Evolutionary conservation across 2,888 invertebrate species (phyloP).

Genomic region (Lamellibrachia columna): DNA sequence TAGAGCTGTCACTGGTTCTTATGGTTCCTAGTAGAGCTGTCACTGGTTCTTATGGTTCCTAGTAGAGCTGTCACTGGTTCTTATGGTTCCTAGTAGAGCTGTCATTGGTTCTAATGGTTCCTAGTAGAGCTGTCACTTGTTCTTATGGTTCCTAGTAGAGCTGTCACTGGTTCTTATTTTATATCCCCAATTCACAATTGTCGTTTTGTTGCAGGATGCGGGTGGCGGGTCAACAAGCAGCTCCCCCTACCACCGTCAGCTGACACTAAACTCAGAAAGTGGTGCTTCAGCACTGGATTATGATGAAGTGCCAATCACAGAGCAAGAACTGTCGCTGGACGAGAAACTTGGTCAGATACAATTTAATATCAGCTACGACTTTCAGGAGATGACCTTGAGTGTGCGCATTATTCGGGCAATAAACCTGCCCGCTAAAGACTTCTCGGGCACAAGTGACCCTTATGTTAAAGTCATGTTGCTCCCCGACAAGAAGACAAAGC

Average conservation of each 20-base stretch:
- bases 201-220: neutral
- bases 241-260: constrained; percentile 16
- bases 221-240: neutral
- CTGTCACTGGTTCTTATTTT: too few relatives aligned
- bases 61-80: too few relatives aligned
- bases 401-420: constrained; percentile 59
- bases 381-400: constrained; percentile 59
- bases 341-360: constrained; percentile 55
- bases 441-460: constrained; percentile 65
- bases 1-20: too few relatives aligned
- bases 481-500: constrained; percentile 59
- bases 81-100: too few relatives aligned
- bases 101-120: too few relatives aligned
- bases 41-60: too few relatives aligned
- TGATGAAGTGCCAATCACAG: neutral
- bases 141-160: too few relatives aligned
- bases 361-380: constrained; percentile 60
- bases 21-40: too few relatives aligned
- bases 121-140: too few relatives aligned
- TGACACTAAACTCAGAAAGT: neutral
- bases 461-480: constrained; percentile 64
- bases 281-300: constrained; percentile 11
- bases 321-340: constrained; percentile 13
- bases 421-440: constrained; percentile 63
- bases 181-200: neutral